Evolutionary conservation across 2,888 invertebrate species (phyloP).

Genomic region (Drosophila atripex): DNA sequence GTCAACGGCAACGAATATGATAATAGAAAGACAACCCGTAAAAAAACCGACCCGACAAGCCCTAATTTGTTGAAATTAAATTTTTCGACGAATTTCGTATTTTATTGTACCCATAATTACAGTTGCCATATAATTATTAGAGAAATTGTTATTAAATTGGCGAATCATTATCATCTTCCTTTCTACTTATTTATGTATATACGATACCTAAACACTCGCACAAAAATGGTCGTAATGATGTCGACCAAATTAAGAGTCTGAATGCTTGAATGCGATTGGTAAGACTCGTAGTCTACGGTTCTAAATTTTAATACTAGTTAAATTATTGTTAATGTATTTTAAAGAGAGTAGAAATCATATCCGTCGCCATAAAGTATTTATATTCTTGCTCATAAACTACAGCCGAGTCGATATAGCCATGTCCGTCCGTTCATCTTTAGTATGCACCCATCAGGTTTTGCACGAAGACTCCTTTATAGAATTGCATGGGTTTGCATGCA

Average conservation of each 20-base stretch:
- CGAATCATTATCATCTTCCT: constrained; percentile 69
- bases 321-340: too few species aligned
- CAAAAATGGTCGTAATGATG: neutral
- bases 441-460: too few species aligned
- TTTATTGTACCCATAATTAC: constrained; percentile 57
- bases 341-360: too few species aligned
- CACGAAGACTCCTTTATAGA: too few species aligned
- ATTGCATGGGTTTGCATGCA: too few species aligned
- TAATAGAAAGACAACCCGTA: constrained; percentile 3
- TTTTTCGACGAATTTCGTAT: constrained; percentile 49
- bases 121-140: constrained; percentile 64
- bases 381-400: too few species aligned
- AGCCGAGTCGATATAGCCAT: too few species aligned
- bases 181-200: constrained; percentile 30
- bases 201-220: constrained; percentile 4
- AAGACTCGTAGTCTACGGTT: neutral
- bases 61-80: constrained; percentile 59
- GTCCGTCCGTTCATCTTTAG: too few species aligned
- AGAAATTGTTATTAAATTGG: constrained; percentile 73
- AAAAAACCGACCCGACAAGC: constrained; percentile 17
- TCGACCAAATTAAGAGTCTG: neutral
- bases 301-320: neutral
- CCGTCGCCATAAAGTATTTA: too few species aligned
- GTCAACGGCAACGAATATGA: neutral
- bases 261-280: neutral